Conservation (phyloP, 2,113 vertebrate genomes). For the Dendrocopos noguchii region DNA sequence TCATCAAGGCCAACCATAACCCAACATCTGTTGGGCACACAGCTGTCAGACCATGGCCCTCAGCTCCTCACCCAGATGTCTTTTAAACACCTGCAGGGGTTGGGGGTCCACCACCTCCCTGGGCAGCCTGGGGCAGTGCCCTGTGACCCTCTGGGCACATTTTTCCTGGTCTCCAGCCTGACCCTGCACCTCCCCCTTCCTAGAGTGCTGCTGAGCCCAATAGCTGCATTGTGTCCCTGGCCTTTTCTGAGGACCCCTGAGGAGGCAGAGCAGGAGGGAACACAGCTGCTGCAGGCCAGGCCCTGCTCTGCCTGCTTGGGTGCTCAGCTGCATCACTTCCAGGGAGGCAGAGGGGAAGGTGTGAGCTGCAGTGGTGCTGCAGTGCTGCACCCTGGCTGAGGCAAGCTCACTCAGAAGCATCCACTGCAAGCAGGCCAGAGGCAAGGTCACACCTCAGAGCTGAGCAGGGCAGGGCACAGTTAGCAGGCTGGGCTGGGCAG, state of each 20-base stretch:
- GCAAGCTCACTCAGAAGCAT: background rate
- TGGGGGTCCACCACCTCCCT: no score
- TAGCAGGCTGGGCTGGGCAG: background rate
- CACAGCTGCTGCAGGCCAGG: rapidly evolving
- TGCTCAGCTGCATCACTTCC: background rate
- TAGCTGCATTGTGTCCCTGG: background rate
- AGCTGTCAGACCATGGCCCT: no score
- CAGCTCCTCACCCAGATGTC: no score
- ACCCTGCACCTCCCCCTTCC: background rate
- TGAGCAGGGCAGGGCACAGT: background rate
- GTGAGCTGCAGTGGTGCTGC: rapidly evolving
- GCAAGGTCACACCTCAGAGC: background rate
- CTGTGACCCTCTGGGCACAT: no score
- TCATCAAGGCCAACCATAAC: no score
- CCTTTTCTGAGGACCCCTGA: constrained; percentile 3
- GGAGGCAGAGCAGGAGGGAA: background rate
- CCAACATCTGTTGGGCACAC: no score
- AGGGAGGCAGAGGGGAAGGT: background rate
- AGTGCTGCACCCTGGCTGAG: background rate
- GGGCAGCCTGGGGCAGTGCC: no score
- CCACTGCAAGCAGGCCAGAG: background rate
- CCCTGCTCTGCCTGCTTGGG: background rate
- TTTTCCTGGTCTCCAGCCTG: no score
- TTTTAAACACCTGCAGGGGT: no score
- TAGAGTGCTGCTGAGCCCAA: background rate